Conservation (phyloP, 1,140 invertebrate genomes). For the Brachionus rotundiformis region DNA sequence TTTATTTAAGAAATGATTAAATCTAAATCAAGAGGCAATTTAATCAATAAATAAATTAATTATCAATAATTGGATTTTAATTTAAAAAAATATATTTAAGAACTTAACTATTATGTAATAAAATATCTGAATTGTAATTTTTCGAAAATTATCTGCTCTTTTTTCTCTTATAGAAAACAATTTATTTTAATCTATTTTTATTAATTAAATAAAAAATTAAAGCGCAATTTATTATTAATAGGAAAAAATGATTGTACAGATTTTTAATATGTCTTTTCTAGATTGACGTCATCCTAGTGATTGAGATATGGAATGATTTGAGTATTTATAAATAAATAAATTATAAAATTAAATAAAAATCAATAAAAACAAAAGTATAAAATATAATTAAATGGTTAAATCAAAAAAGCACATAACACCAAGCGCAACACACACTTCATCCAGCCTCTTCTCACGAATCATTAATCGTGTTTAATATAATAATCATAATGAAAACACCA, state of each 20-base stretch:
- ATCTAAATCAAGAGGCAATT: too few species aligned
- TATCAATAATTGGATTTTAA: too few species aligned
- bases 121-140: too few species aligned
- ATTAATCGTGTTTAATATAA: not conserved
- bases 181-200: too few species aligned
- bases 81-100: too few species aligned
- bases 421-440: not conserved
- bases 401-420: not conserved
- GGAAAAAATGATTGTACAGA: not conserved
- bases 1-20: too few species aligned
- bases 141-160: too few species aligned
- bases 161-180: too few species aligned
- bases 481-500: not conserved
- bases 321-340: conserved; percentile 21
- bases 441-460: not conserved
- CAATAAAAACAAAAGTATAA: conserved; percentile 21
- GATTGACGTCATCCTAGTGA: not conserved
- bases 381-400: conserved; percentile 8
- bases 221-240: not conserved
- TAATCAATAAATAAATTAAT: too few species aligned
- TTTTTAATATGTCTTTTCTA: not conserved
- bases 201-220: not conserved
- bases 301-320: not conserved
- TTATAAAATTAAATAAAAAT: conserved; percentile 20
- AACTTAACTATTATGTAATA: too few species aligned